Evolutionary conservation across 2,888 invertebrate species (phyloP).

Genomic region (Tetheella fluctuosa): DNA sequence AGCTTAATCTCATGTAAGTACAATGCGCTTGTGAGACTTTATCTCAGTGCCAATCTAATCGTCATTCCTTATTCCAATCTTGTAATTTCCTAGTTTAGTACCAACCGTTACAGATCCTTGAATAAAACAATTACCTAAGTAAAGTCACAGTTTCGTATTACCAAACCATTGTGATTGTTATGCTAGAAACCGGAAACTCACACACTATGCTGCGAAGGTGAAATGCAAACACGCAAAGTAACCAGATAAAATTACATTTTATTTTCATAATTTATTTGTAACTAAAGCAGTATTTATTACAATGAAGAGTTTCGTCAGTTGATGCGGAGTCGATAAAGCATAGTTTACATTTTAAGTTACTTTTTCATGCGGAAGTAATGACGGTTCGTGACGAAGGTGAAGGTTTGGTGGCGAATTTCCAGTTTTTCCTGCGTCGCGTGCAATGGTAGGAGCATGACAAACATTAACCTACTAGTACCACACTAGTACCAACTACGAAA

Average conservation of each 20-base stretch:
- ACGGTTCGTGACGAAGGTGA: slow-evolving; percentile 51
- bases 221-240: slow-evolving; percentile 32
- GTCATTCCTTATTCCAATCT: slow-evolving; percentile 5
- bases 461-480: slow-evolving; percentile 28
- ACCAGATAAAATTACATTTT: slow-evolving; percentile 1
- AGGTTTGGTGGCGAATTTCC: slow-evolving; percentile 21
- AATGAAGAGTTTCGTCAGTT: slow-evolving; percentile 18
- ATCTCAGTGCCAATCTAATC: neutral
- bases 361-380: slow-evolving; percentile 43
- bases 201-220: slow-evolving; percentile 29
- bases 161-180: slow-evolving; percentile 40
- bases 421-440: slow-evolving; percentile 34
- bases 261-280: slow-evolving; percentile 7
- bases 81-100: slow-evolving; percentile 29
- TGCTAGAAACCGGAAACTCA: slow-evolving; percentile 39
- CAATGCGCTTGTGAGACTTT: neutral
- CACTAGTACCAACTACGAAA: slow-evolving; percentile 12
- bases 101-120: slow-evolving; percentile 41
- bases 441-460: slow-evolving; percentile 33
- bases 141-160: slow-evolving; percentile 42
- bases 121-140: slow-evolving; percentile 46
- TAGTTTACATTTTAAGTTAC: slow-evolving; percentile 18
- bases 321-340: slow-evolving; percentile 15
- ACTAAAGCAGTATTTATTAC: slow-evolving; percentile 10
- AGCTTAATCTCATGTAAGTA: too few relatives aligned